Conservation (phyloP, 2,888 invertebrate species). For the Caenorhabditis sp. region DNA sequence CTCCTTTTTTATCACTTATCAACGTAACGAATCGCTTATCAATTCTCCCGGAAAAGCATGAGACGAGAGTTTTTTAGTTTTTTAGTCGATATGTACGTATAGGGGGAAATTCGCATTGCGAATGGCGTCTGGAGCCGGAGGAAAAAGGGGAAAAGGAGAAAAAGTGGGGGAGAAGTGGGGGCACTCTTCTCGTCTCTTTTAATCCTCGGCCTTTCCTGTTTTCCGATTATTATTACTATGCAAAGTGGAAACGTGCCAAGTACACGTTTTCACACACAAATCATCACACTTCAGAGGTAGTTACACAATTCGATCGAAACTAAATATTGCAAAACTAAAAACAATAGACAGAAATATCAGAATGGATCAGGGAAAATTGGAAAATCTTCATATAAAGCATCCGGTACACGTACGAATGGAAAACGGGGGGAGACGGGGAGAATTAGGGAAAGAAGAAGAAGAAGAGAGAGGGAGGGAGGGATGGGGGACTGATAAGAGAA, state of each 20-base stretch:
- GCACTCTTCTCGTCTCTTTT: conserved; percentile 26
- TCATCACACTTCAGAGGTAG: conserved; percentile 47
- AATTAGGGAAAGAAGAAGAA: conserved; percentile 13
- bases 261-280: conserved; percentile 6
- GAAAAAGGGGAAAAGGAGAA: conserved; percentile 7
- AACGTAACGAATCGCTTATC: not conserved
- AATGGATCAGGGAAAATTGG: not conserved
- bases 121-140: no score
- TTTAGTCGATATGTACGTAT: conserved; percentile 1
- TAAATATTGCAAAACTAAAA: conserved; percentile 7
- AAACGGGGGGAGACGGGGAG: conserved; percentile 27
- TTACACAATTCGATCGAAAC: conserved; percentile 32
- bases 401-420: conserved; percentile 41
- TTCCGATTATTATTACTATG: conserved; percentile 38
- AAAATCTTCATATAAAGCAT: conserved; percentile 46
- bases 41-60: conserved; percentile 12
- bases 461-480: conserved; percentile 6
- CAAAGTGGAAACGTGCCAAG: no score
- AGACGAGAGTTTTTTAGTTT: no score
- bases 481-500: conserved; percentile 36
- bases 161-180: conserved; percentile 10
- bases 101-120: no score
- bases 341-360: not conserved
- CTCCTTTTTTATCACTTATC: no score
- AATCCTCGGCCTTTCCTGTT: conserved; percentile 53